Base-by-base conservation (phyloP, 2,888 invertebrate genomes). In the Lycocerus yunnanus region DNA sequence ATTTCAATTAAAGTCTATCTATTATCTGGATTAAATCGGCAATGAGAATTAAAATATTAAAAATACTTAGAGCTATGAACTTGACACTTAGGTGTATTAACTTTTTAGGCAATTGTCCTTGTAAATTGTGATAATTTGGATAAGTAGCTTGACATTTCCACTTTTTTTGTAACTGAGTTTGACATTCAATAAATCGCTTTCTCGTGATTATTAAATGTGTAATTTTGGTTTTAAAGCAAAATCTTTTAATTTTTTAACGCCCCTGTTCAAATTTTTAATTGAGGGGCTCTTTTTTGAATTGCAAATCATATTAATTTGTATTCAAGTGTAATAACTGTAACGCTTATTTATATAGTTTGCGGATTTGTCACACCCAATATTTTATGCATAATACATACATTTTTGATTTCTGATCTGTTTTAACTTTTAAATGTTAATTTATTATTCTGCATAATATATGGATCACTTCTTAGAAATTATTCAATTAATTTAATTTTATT, bases 101-200 rank as follows among this genome's bases (percentile, higher is more conserved):
- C 71, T 58, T 66, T 71, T 71, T 58, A 71, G 27, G 66, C 20
- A 71, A 71, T 59, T 58, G 71, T 59, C 71, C 71, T 71, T 71
- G 71, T 21, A 66, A 16, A 58, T 66, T 59, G 71, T 66, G 66
- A 71, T 71, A 71, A 71, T 71, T 71, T 66, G 66, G 71, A 59
- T 71, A 58, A 71, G 66, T 66, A 66, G 66, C 66, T 14, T 71
- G 71, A 71, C 71, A 71, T 71, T 71, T 69, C 21, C 14, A 58
- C 15, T 63, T 43, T 43, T 43, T 61, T 63, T 18, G 18, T 63
- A 63, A 20, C 20, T 20, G 3, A 4, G 13, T 13, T 61, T 61
- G 61, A 63, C 61, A 63, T 63, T 63, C 20, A 61, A 63, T 63
- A 20, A 10, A 63, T 63, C 43, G n/a, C n/a, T 43, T 43, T 43